Evolutionary conservation across 1,140 invertebrate genomes (phyloP), one percentile per base, ranked within the genome.

Genomic region (Trissolcus basalis): DNA sequence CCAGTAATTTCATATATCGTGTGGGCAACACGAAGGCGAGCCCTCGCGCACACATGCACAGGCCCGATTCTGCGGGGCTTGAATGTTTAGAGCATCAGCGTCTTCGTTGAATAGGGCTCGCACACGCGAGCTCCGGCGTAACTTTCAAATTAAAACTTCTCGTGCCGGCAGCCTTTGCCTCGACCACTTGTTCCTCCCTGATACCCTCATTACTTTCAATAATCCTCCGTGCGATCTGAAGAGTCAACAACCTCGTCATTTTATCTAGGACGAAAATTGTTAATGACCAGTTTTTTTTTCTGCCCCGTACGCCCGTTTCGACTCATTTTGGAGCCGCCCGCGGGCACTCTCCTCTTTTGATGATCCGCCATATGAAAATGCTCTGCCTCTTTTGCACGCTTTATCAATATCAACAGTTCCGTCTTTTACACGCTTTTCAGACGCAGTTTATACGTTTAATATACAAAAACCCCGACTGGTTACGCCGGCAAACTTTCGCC

Each of bases 111-210:
- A 77, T 72, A 69, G 68, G 63, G 59, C 45, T 65, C 44, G 74
- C 67, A 63, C 74, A 77, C 74, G 74, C 74, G 68, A 77, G 58
- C 74, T 47, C 55, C 43, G 50, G 53, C 61, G 68, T 72, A 77
- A 77, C 68, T 72, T 72, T 72, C 68, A 77, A 77, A 77, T 77
- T 77, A 77, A 72, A 77, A 77, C 68, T 72, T 68, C 67, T 68
- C 68, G 75, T 77, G 68, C 54, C 59, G 63, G 69, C 64, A 69
- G 60, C 69, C 64, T 77, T 73, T 55, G 64, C 64, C 60, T 64
- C 69, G 75, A 68, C 75, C 75, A 73, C 75, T 72, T 73, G 69
- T 72, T 77, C 54, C 69, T 69, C 68, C 64, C 64, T 45, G 63
- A 59, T 65, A 77, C 58, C 69, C 75, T 77, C 69, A 71, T 73